These are phyloP conservation scores for Mionectes olivaceus DNA, from an alignment of 2,797 vertebrate genomes.

Conservation along the genomic window DNA sequence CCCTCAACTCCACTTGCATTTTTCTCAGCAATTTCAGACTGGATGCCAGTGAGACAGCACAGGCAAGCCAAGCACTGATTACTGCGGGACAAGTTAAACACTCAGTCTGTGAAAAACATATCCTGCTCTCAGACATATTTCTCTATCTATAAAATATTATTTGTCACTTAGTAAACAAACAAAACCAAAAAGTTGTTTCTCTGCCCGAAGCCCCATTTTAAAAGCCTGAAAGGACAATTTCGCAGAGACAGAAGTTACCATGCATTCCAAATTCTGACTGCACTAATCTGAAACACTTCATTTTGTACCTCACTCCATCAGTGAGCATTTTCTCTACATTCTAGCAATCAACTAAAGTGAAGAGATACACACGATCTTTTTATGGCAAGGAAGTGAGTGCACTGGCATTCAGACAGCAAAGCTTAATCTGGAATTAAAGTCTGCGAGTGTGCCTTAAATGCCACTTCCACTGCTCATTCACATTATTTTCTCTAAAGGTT, in stretches of 20 bases:
- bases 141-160: background rate
- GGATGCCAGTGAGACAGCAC: background rate
- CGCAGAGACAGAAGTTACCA: background rate
- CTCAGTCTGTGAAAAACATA: background rate
- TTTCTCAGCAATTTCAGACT: background rate
- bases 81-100: background rate
- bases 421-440: conserved; percentile 51
- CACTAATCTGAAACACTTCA: conserved; percentile 7
- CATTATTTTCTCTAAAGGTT: background rate
- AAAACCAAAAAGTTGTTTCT: background rate
- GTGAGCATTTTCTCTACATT: conserved; percentile 1
- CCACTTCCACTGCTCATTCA: background rate
- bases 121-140: background rate
- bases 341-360: conserved; percentile 24
- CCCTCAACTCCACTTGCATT: background rate
- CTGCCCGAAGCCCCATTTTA: background rate
- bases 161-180: background rate
- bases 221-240: conserved; percentile 1
- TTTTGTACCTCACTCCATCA: conserved; percentile 2
- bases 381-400: background rate
- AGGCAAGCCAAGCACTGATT: background rate
- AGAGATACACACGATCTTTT: conserved; percentile 3
- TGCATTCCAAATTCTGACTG: background rate
- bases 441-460: background rate
- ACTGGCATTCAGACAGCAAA: conserved; percentile 12